Percentiles rank a stretch among this genome's conserved stretches.
Conservation (phyloP, 2,888 invertebrate genomes). For the Pyrochroa serraticornis region DNA sequence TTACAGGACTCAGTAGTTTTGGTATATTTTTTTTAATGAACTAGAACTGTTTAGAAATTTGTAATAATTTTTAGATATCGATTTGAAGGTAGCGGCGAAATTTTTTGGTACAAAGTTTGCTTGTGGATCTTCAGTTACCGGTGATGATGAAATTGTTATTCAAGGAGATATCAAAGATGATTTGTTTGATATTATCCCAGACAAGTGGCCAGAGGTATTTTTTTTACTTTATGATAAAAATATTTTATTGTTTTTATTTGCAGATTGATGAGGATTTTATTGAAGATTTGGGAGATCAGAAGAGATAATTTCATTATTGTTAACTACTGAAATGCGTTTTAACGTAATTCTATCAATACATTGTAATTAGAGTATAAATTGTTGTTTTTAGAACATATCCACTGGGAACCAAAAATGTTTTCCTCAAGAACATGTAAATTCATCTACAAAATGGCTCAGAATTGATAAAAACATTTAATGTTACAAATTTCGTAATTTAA, state of each 20-base stretch:
- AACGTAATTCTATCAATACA: no score
- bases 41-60: background rate
- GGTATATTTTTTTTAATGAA: conserved; percentile 62
- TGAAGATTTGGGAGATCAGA: conserved; percentile 91
- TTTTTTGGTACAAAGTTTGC: conserved; percentile 98
- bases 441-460: no score
- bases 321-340: no score
- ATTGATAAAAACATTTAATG: no score
- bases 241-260: conserved; percentile 44
- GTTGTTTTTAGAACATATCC: no score
- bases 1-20: conserved; percentile 93
- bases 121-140: conserved; percentile 98
- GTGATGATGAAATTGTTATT: conserved; percentile 98
- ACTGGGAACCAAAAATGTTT: no score
- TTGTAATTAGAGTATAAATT: no score
- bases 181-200: conserved; percentile 95
- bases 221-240: conserved; percentile 1
- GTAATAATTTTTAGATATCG: conserved; percentile 76
- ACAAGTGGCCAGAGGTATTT: conserved; percentile 93
- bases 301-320: conserved; percentile 67
- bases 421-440: no score
- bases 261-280: conserved; percentile 91
- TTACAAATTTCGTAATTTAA: no score
- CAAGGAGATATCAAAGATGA: conserved; percentile 99
- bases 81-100: conserved; percentile 96